Evolutionary conservation across 2,888 invertebrate genomes (phyloP).

Genomic region (Pristionchus maxplancki): DNA sequence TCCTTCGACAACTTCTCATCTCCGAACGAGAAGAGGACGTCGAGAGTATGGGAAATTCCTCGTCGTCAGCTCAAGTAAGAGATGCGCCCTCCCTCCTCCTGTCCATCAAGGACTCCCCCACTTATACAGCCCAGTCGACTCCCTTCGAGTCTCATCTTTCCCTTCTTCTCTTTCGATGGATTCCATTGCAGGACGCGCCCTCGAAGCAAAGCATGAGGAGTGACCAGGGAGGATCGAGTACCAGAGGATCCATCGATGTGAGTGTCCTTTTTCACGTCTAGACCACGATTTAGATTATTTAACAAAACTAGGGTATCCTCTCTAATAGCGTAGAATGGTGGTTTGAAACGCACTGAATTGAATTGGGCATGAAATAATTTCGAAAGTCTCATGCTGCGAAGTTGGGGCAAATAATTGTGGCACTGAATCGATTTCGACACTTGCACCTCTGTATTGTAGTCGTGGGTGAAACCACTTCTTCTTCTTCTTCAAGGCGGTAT

Average conservation of each 20-base stretch:
- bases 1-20: conserved; percentile 33
- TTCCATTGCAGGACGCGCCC: conserved; percentile 8
- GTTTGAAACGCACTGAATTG: neutral
- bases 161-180: neutral
- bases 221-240: conserved; percentile 12
- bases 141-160: conserved; percentile 35
- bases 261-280: too few species aligned
- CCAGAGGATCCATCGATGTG: conserved; percentile 14
- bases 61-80: conserved; percentile 19
- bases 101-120: conserved; percentile 32
- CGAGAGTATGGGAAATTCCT: conserved; percentile 24
- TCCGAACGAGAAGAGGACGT: conserved; percentile 16
- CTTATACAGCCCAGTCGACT: conserved; percentile 13
- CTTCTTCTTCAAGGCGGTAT: neutral
- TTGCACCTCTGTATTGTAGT: neutral
- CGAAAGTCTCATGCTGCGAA: neutral
- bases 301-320: too few species aligned
- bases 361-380: neutral
- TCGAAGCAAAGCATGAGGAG: conserved; percentile 5
- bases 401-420: neutral
- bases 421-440: neutral
- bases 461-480: neutral
- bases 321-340: neutral
- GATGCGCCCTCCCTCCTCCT: neutral
- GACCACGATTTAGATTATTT: too few species aligned